A percentile compares a stretch with the other conserved stretches of the same genome.
These are phyloP conservation scores for Nilaparvata lugens DNA, from an alignment of 1,140 invertebrate species.

Conservation along the genomic window DNA sequence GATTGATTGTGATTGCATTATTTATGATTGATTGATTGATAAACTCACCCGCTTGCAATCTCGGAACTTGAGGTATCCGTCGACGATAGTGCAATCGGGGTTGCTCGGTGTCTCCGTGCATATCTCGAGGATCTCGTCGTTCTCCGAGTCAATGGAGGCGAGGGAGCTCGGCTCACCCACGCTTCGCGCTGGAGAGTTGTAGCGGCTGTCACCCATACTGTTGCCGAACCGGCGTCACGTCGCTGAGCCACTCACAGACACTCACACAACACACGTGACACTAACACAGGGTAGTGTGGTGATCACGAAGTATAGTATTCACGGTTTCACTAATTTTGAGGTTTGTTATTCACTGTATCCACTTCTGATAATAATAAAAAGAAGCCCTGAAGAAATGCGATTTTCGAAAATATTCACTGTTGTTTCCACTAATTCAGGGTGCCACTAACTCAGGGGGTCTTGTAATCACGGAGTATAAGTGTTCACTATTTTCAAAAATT, in stretches of 20 bases:
- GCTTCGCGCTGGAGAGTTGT: conserved; percentile 23
- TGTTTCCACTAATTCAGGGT: too few relatives aligned
- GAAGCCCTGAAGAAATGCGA: too few relatives aligned
- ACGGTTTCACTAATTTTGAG: too few relatives aligned
- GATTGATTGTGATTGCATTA: too few relatives aligned
- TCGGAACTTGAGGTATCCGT: conserved; percentile 52
- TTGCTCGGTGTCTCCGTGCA: conserved; percentile 37
- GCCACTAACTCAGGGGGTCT: too few relatives aligned
- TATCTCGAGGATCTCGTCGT: conserved; percentile 31
- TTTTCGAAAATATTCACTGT: too few relatives aligned
- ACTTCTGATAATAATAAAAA: too few relatives aligned
- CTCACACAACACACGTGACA: neutral
- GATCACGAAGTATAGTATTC: too few relatives aligned
- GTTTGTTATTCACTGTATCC: too few relatives aligned
- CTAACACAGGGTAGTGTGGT: neutral
- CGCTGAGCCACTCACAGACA: neutral
- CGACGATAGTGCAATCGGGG: conserved; percentile 49
- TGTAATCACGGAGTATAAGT: too few relatives aligned
- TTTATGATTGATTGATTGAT: too few relatives aligned
- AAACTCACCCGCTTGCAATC: conserved; percentile 50
- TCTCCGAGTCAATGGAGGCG: conserved; percentile 29
- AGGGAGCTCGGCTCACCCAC: conserved; percentile 15
- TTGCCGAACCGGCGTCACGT: neutral
- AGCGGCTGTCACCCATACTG: conserved; percentile 18
- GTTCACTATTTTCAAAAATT: too few relatives aligned